A percentile compares a stretch with the other conserved stretches of the same genome.
These are phyloP conservation scores for Pterocles gutturalis DNA, from an alignment of 2,113 vertebrate genomes.

Conservation along the genomic window DNA sequence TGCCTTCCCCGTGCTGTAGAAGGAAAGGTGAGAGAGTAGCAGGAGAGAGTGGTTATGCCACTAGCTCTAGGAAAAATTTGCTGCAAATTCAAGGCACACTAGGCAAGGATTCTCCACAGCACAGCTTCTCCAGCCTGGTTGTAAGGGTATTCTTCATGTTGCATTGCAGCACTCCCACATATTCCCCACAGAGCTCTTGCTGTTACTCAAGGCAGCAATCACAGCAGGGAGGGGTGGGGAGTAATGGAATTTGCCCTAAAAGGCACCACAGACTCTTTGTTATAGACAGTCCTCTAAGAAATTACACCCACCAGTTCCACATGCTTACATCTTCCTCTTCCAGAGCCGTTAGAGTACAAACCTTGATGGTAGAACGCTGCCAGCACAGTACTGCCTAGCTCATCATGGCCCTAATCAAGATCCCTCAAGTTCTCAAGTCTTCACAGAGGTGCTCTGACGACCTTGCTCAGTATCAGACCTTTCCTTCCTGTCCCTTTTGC, in stretches of 20 bases:
- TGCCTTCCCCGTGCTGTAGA: neutral
- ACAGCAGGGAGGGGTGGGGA: fast-evolving
- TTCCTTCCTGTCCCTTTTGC: neutral
- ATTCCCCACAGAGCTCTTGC: neutral
- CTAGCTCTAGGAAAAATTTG: neutral
- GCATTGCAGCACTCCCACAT: neutral
- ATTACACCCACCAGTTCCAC: neutral
- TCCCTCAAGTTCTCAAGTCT: neutral
- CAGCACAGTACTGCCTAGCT: neutral
- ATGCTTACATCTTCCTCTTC: neutral
- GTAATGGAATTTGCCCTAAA: neutral
- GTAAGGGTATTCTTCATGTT: neutral
- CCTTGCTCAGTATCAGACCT: neutral
- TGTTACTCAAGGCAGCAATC: neutral
- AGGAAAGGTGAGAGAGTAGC: neutral
- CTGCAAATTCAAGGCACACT: neutral
- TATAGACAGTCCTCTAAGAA: neutral
- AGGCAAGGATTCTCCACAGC: neutral
- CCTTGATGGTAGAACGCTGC: neutral
- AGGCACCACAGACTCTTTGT: neutral
- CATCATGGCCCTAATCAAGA: fast-evolving
- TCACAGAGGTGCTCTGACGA: neutral
- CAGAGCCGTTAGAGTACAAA: neutral
- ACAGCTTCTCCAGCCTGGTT: neutral
- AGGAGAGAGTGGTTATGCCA: neutral